These are phyloP conservation scores for Pelvicachromis taeniatus DNA, from an alignment of 2,113 vertebrate species.

Conservation along the genomic window DNA sequence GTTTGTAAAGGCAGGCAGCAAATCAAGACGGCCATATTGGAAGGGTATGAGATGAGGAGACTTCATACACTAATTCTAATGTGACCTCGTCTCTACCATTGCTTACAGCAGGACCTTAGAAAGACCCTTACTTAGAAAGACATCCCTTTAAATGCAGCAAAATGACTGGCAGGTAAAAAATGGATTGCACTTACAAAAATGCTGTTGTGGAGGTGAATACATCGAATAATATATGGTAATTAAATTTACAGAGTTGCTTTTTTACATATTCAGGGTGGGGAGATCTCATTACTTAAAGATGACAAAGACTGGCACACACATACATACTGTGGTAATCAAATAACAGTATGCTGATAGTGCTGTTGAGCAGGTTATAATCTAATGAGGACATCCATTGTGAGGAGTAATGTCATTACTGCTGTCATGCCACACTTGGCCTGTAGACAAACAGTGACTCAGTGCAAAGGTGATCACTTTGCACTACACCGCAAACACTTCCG, in stretches of 20 bases:
- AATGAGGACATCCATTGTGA: slow-evolving; percentile 30
- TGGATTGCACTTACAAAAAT: background rate
- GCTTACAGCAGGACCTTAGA: background rate
- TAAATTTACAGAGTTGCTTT: background rate
- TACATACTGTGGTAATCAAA: background rate
- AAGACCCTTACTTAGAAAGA: background rate
- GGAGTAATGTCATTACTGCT: slow-evolving; percentile 40
- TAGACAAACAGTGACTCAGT: slow-evolving; percentile 15
- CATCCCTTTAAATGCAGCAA: background rate
- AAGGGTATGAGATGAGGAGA: background rate
- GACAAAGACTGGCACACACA: background rate
- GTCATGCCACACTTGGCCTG: background rate
- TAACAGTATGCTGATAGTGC: slow-evolving; percentile 29
- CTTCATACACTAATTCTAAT: background rate
- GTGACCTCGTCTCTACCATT: background rate
- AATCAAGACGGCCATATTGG: background rate
- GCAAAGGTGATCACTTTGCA: background rate
- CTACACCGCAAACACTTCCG: background rate
- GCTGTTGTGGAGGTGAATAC: background rate
- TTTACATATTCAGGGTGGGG: background rate
- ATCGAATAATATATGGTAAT: background rate
- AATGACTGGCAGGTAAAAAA: background rate
- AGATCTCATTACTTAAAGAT: background rate
- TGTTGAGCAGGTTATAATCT: slow-evolving; percentile 33
- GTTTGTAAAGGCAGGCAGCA: background rate